phyloP scores from a whole-genome alignment of 2,888 invertebrate species.

The Xylocampa areola region DNA sequence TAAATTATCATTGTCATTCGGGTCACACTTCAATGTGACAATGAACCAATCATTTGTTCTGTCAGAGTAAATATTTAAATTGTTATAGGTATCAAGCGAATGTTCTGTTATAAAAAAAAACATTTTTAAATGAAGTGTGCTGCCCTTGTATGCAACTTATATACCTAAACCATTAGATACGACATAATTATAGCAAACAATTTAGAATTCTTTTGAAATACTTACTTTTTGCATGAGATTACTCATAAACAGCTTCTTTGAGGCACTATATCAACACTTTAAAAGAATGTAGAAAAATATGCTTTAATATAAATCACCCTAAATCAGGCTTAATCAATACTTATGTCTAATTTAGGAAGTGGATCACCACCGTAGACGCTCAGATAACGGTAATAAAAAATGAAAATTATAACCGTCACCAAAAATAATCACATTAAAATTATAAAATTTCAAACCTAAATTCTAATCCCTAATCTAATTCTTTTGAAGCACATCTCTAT shows the following conservation, averaged over 20 bases:
- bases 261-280: no score
- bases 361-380: no score
- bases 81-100: conserved; percentile 46
- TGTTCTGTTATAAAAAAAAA: conserved; percentile 31
- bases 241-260: no score
- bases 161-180: conserved; percentile 34
- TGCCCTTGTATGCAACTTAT: conserved; percentile 31
- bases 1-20: conserved; percentile 50
- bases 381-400: no score
- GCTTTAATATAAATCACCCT: no score
- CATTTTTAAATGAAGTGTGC: conserved; percentile 33
- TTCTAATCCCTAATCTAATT: conserved; percentile 19
- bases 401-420: not conserved
- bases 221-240: no score
- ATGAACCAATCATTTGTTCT: conserved; percentile 56
- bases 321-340: no score
- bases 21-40: conserved; percentile 55
- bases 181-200: no score
- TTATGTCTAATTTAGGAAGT: no score
- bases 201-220: no score
- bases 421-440: conserved; percentile 15
- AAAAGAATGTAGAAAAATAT: no score
- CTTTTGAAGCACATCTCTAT: conserved; percentile 40
- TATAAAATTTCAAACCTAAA: conserved; percentile 14
- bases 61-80: conserved; percentile 56